Base-by-base conservation (phyloP, 1,140 invertebrate genomes). In the Colletes gigas region DNA sequence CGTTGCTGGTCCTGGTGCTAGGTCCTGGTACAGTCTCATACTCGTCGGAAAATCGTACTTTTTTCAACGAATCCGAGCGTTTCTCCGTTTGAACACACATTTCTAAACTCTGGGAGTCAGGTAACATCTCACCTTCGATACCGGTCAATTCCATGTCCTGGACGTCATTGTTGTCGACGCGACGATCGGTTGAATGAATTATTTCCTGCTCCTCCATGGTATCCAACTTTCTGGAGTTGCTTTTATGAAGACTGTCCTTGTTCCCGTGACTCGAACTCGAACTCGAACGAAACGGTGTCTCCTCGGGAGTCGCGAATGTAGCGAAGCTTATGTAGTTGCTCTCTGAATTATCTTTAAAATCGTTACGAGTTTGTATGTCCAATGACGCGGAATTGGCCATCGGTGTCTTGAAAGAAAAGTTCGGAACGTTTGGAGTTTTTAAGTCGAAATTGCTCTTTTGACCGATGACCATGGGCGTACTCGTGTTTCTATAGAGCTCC, bases 31-130 rank as follows among this genome's bases (percentile, higher is more conserved):
- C n/a, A 8, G 57, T n/a, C 5, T 81, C 68, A 19, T 76, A 75
- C 41, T 90, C 66, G 81, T 90, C 89, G 0, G 87, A 88, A 50
- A 90, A 90, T 60, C 89, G 84, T 0, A 90, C 89, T 47, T 73
- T 88, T 60, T 90, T 90, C 1, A 74, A n/a, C 0, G 77, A 81
- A n/a, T 87, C 83, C 8, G 30, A 50, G 55, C 47, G 63, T 63
- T 17, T 68, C 55, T 70, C 63, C 10, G 6, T 8, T 17, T 69
- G 55, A 14, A 74, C 67, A 14, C 15, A 15, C 0, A 19, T 44
- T 0, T 77, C 65, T 12, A 54, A 15, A n/a, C 44, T 4, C 4
- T 62, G 55, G 0, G 59, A 54, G 9, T 78, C 67, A 4, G 63
- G 54, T 12, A 82, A 6, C 8, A 76, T 21, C 7, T 39, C 62